phyloP scores from a whole-genome alignment of 1,140 invertebrate genomes.

The Penaeus vannamei region DNA sequence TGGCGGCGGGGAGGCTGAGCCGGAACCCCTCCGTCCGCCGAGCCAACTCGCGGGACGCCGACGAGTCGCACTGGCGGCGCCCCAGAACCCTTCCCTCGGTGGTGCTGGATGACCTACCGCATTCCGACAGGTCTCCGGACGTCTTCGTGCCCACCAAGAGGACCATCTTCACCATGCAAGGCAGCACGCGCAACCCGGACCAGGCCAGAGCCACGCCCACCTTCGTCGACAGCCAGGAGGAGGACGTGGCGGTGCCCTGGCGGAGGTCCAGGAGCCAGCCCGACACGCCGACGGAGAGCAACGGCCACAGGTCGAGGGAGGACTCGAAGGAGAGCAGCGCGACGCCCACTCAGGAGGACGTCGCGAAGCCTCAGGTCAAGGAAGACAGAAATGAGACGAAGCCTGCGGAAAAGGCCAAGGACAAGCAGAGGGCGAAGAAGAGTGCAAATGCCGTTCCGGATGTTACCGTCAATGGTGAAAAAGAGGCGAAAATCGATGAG shows the following conservation, averaged over 20 bases:
- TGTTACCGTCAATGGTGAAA: too few species aligned
- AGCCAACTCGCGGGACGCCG: conserved; percentile 21
- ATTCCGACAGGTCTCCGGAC: conserved; percentile 48
- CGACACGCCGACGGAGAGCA: too few species aligned
- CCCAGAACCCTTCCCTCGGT: conserved; percentile 20
- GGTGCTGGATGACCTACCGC: neutral
- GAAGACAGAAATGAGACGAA: too few species aligned
- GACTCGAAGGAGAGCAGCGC: too few species aligned
- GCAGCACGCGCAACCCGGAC: conserved; percentile 42
- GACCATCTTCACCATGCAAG: conserved; percentile 55
- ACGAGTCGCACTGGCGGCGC: conserved; percentile 1
- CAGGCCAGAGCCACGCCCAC: conserved; percentile 57
- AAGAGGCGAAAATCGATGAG: too few species aligned
- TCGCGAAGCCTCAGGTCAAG: too few species aligned
- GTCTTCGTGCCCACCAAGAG: conserved; percentile 58
- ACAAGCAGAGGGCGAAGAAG: too few species aligned
- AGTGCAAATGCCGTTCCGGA: too few species aligned
- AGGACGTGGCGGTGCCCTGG: neutral
- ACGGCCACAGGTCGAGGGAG: too few species aligned
- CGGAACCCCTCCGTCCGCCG: conserved; percentile 28
- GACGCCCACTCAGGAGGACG: too few species aligned
- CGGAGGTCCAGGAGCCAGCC: too few species aligned
- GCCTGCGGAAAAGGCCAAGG: too few species aligned
- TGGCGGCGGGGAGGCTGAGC: conserved; percentile 30
- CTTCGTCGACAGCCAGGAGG: conserved; percentile 57